phyloP scores from a whole-genome alignment of 2,113 vertebrate genomes.

The Pogona vitticeps region DNA sequence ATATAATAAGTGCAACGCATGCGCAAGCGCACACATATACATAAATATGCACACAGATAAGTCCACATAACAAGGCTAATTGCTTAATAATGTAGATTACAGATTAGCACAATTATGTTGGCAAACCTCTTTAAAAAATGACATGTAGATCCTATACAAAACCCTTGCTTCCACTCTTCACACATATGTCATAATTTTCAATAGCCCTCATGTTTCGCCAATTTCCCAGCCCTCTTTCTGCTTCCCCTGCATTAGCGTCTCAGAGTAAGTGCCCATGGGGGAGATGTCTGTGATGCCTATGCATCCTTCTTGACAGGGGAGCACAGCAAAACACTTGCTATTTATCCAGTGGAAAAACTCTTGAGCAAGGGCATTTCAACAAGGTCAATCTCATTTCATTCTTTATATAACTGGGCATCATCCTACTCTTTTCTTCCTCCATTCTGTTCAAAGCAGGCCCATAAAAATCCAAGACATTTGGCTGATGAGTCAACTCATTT shows the following conservation, averaged over 20 bases:
- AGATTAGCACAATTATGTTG: slow-evolving; percentile 58
- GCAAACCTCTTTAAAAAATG: slow-evolving; percentile 45
- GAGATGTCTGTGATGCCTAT: slow-evolving; percentile 29
- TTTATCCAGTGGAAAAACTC: slow-evolving; percentile 66
- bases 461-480: slow-evolving; percentile 45
- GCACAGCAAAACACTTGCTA: slow-evolving; percentile 48
- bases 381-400: slow-evolving; percentile 67
- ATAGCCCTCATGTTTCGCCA: slow-evolving; percentile 40
- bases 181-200: slow-evolving; percentile 59
- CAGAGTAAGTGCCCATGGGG: slow-evolving; percentile 54
- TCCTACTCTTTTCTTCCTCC: slow-evolving; percentile 40
- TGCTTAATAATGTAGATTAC: slow-evolving; percentile 70
- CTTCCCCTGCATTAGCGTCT: slow-evolving; percentile 45
- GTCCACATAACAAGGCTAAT: slow-evolving; percentile 70
- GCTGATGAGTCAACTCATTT: slow-evolving; percentile 61
- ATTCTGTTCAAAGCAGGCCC: background rate
- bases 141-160: slow-evolving; percentile 53
- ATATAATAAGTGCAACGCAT: slow-evolving; percentile 63
- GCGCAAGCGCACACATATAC: slow-evolving; percentile 9
- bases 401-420: slow-evolving; percentile 49
- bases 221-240: background rate
- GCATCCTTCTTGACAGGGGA: slow-evolving; percentile 44
- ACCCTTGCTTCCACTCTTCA: slow-evolving; percentile 46
- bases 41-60: slow-evolving; percentile 75
- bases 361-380: slow-evolving; percentile 62